phyloP scores from a whole-genome alignment of 2,797 vertebrate species.

The Dermochelys coriacea region DNA sequence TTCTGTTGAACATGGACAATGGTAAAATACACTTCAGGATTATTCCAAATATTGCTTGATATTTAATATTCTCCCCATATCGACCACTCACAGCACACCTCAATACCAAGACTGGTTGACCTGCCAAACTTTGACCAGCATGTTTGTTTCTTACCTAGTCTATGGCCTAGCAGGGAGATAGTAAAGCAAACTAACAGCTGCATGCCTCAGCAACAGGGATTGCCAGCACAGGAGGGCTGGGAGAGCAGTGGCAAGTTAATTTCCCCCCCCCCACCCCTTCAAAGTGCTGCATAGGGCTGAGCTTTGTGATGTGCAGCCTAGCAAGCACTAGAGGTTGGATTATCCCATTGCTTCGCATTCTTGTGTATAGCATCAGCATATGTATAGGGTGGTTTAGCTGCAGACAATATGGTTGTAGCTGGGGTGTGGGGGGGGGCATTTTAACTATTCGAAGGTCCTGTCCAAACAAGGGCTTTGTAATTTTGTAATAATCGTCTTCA shows the following conservation, averaged over 20 bases:
- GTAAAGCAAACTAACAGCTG: neutral
- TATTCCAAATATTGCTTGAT: neutral
- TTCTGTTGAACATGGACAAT: neutral
- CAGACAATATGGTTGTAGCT: neutral
- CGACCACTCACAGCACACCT: neutral
- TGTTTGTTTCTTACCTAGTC: neutral
- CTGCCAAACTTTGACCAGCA: neutral
- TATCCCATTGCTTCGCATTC: neutral
- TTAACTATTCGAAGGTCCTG: neutral
- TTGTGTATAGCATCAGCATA: neutral
- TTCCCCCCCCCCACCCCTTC: neutral
- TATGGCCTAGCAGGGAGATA: neutral
- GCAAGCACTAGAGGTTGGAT: neutral
- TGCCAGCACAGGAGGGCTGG: neutral
- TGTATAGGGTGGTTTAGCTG: neutral
- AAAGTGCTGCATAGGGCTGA: neutral
- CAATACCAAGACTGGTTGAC: neutral
- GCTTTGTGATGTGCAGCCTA: neutral
- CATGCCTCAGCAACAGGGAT: neutral
- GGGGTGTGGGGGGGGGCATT: neutral
- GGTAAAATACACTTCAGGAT: neutral
- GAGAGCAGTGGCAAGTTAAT: neutral
- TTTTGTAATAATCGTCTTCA: neutral
- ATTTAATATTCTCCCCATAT: neutral
- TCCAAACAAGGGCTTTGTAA: neutral